Conservation (phyloP, 2,797 vertebrate species). For the Eurystomus glaucurus region DNA sequence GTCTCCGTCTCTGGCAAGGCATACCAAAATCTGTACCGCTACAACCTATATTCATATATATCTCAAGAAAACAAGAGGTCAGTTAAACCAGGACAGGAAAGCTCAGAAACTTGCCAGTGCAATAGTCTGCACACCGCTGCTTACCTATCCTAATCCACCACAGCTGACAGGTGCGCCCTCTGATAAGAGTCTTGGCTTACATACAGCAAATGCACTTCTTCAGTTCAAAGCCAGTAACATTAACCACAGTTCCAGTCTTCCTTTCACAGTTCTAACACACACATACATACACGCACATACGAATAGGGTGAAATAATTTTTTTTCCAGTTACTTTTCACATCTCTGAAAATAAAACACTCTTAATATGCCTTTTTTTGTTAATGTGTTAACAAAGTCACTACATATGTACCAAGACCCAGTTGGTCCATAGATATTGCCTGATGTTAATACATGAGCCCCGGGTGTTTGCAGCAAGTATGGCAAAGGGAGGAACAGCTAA, state of each 20-base stretch:
- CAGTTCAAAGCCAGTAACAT: neutral
- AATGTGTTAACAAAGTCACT: neutral
- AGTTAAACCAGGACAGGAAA: neutral
- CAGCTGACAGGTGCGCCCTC: neutral
- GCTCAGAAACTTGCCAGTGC: neutral
- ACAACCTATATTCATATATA: neutral
- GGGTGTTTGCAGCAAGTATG: neutral
- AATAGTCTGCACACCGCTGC: neutral
- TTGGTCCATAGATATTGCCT: neutral
- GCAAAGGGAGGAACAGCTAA: constrained; percentile 11
- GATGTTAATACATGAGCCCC: neutral
- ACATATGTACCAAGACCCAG: neutral
- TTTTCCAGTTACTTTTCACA: neutral
- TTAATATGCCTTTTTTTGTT: neutral
- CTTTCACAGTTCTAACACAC: neutral
- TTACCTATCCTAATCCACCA: neutral
- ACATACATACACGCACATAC: rapidly evolving
- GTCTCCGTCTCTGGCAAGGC: neutral
- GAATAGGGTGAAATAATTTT: neutral
- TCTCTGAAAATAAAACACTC: neutral
- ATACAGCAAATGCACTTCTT: neutral
- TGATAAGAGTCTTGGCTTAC: neutral
- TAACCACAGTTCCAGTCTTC: neutral
- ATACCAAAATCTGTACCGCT: neutral
- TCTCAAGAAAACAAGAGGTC: neutral